These are phyloP conservation scores for Cisticola juncidis DNA, from an alignment of 2,113 vertebrate genomes.

Conservation along the genomic window DNA sequence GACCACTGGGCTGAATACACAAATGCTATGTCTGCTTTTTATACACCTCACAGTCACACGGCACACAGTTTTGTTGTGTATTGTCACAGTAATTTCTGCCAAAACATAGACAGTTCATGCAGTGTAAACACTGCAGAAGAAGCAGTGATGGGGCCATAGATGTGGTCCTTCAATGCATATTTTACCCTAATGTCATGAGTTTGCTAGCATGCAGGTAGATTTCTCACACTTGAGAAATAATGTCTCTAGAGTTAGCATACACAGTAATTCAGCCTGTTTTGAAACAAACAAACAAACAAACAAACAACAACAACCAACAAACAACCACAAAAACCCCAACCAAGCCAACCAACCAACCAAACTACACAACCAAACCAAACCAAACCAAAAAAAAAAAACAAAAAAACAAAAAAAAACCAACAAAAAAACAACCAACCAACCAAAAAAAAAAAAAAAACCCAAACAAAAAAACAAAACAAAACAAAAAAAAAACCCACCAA, in stretches of 20 bases:
- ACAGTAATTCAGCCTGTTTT: neutral
- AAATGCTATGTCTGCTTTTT: neutral
- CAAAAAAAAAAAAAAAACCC: too few relatives aligned
- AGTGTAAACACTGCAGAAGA: neutral
- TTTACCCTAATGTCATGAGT: neutral
- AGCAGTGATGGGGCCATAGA: neutral
- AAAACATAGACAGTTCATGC: neutral
- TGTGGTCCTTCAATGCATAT: neutral
- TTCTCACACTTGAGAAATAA: neutral
- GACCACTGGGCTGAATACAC: neutral
- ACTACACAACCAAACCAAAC: too few relatives aligned
- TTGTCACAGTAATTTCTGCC: neutral
- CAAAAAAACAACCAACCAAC: too few relatives aligned
- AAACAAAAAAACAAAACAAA: neutral
- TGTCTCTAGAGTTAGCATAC: neutral
- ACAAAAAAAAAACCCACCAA: too few relatives aligned
- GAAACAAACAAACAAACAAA: neutral
- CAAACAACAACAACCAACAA: too few relatives aligned
- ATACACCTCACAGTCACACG: neutral
- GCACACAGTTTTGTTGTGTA: accelerated
- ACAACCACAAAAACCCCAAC: too few relatives aligned
- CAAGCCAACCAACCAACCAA: too few relatives aligned
- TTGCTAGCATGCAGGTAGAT: accelerated
- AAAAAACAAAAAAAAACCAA: neutral
- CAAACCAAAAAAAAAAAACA: neutral